These are phyloP conservation scores for Coregonus clupeaformis DNA, from an alignment of 2,113 vertebrate genomes.

Conservation along the genomic window DNA sequence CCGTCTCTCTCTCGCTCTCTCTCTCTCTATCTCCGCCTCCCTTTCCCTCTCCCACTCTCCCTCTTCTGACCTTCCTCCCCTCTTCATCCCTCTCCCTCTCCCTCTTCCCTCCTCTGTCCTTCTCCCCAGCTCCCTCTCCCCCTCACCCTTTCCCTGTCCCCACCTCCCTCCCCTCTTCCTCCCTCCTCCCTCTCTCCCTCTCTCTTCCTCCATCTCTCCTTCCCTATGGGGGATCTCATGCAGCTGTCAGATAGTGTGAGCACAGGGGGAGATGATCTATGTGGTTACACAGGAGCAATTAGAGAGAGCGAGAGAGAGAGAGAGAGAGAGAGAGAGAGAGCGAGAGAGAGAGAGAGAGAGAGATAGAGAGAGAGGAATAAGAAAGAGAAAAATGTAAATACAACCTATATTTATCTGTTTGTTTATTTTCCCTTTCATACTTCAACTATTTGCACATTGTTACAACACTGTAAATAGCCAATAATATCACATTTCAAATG, in stretches of 20 bases:
- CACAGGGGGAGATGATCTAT: conserved; percentile 63
- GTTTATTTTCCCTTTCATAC: too few relatives aligned
- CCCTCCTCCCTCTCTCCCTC: neutral
- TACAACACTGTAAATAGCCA: too few relatives aligned
- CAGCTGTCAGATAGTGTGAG: conserved; percentile 58
- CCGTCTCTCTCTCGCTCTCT: neutral
- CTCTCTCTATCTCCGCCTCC: neutral
- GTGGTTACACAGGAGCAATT: conserved; percentile 53
- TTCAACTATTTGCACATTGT: too few relatives aligned
- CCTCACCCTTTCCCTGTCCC: neutral
- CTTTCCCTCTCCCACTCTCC: neutral
- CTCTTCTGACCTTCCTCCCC: conserved; percentile 4
- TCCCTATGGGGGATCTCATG: conserved; percentile 46
- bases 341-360: conserved; percentile 45
- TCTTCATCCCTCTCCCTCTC: conserved; percentile 3
- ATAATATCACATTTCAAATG: too few relatives aligned
- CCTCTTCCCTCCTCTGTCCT: too few relatives aligned
- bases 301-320: conserved; percentile 49
- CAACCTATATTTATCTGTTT: too few relatives aligned
- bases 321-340: conserved; percentile 1
- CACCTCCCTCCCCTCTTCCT: conserved; percentile 21
- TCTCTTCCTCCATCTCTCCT: neutral
- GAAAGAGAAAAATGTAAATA: neutral
- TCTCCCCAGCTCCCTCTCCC: neutral
- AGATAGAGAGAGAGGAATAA: conserved; percentile 34